Base-by-base conservation (phyloP, 2,888 invertebrate species). In the Axea sp. region DNA sequence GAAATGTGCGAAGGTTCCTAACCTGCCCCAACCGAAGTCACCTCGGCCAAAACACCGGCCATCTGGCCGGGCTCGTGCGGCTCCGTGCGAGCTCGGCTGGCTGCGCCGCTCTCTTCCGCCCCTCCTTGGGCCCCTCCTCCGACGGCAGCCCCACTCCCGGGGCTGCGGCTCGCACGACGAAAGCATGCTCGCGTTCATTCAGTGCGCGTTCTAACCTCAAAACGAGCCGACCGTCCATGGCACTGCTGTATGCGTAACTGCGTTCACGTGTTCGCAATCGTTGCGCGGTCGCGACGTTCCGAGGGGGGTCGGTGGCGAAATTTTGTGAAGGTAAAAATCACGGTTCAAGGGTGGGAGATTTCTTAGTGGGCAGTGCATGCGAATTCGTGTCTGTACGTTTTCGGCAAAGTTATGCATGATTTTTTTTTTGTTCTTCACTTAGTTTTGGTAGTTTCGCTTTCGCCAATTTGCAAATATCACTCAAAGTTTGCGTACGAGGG, bases 191-290 rank as follows among this genome's bases (percentile, higher is more conserved):
- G 60, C 43, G 41, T 31, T 59, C 51, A 64, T 64, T 64, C 64
- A 64, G 64, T 64, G 43, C 64, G 51, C 51, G 64, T 51, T 51
- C 51, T 64, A 64, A 51, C 64, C 64, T 64, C 64, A 64, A 64
- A 64, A 64, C 64, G 64, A 43, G 64, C 64, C 64, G 64, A 64
- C 51, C 43, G 64, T 64, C 51, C 64, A 51, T 43, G 64, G 64
- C 64, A 37, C 41, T 43, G 64, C 51, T 64, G 51, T 51, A 64
- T 51, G 64, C 51, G 51, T 64, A 64, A 41, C 64, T 64, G 64
- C 64, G 64, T 64, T 64, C 64, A 64, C 64, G 64, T 64, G 64
- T 24, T 64, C 64, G 64, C 51, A 39, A 19, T 39, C 51, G 41
- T 33, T 31, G 31, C 41, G 41, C 51, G 49, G 28, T 39, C 51